Evolutionary conservation across 92 coral and sea anemone species (phyloP).

Genomic region (Pocillopora grandis): DNA sequence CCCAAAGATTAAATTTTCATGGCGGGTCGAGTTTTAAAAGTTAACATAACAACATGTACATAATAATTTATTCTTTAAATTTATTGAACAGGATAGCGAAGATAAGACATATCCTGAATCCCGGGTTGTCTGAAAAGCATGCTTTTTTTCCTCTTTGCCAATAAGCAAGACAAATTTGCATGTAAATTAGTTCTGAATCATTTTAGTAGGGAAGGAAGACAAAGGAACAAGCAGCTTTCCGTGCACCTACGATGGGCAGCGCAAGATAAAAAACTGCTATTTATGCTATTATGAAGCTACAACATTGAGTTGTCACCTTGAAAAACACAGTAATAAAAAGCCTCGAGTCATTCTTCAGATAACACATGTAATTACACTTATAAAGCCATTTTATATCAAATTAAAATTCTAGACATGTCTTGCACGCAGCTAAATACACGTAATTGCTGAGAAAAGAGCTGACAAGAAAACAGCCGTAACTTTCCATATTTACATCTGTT

Average conservation of each 20-base stretch:
- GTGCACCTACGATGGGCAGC: not conserved
- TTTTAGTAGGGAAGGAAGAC: not conserved
- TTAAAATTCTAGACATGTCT: not conserved
- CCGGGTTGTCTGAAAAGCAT: not conserved
- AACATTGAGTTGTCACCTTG: not conserved
- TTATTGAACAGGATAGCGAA: not conserved
- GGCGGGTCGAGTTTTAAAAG: not conserved
- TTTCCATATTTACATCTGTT: not conserved
- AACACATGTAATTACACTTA: constrained; percentile 2
- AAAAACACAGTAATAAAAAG: not conserved
- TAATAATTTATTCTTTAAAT: not conserved
- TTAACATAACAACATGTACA: not conserved
- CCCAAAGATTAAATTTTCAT: not conserved
- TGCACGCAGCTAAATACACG: not conserved
- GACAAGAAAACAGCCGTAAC: not conserved
- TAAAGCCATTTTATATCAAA: constrained; percentile 9
- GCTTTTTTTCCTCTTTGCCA: not conserved
- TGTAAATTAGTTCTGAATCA: not conserved
- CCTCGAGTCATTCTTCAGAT: not conserved
- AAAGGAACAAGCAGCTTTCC: not conserved
- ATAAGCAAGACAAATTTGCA: not conserved
- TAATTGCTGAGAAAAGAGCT: constrained; percentile 1
- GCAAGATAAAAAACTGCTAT: not conserved
- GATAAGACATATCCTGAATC: not conserved
- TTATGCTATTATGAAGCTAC: not conserved